Base-by-base conservation (phyloP, 2,113 vertebrate species). In the Percina caprodes region DNA sequence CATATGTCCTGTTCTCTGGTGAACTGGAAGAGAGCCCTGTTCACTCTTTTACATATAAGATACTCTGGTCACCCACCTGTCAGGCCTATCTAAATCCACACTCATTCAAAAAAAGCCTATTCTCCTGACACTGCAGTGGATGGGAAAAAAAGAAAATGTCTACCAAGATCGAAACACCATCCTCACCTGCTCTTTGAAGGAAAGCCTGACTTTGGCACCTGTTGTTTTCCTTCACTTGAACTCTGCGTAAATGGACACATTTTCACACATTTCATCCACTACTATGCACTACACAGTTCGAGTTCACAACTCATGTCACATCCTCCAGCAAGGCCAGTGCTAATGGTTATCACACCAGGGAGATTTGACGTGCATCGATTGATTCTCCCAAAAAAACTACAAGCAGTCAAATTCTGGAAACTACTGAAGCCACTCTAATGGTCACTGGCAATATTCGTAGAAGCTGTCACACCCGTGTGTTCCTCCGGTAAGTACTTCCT, bases 261-360 rank as follows among this genome's bases (percentile, higher is more conserved):
- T 90, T 91, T 91, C 83, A 82, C 90, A 92, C 86, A 14, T 88
- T 80, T 71, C 76, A 52, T 79, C 54, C 76, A 45, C 75, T 60
- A 42, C 67, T 45, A 67, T 30, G 30, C 59, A 58, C 23, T 1
- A 48, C 52, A 72, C 65, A 74, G 66, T 63, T 74, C 24, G 39
- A 86, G 84, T 87, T 87, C 89, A 90, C 91, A 85, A 85, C 76
- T 63, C 59, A 10, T 71, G 80, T 82, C 83, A 71, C 82, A 78
- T 85, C 85, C 69, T 73, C 56, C 67, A 48, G 79, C 48, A 81
- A 89, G 85, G 65, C 84, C 70, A 1, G 33, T 3, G 77, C 87
- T 91, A 92, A 92, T 90, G 88, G 90, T 80, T 86, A 83, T 91
- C 87, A 84, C 86, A 83, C 83, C 80, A 58, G 84, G 85, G 88